Evolutionary conservation across 2,797 vertebrate genomes (phyloP).

Genomic region (Microctenopoma lineatum): DNA sequence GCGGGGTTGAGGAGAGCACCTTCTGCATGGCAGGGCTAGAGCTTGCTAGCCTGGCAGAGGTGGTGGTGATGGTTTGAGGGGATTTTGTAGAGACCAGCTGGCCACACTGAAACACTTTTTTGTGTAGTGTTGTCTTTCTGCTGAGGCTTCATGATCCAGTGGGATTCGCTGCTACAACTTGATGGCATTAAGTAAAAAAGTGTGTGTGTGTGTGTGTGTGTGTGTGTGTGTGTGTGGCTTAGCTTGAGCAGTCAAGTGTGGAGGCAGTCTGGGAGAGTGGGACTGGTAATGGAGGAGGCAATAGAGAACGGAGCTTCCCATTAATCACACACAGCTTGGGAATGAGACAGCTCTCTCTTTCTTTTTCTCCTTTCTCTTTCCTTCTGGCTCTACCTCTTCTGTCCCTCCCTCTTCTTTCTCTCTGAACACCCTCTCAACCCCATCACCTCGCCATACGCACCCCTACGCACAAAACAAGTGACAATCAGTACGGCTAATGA

Average conservation of each 20-base stretch:
- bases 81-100: slow-evolving; percentile 34
- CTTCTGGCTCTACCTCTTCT: slow-evolving; percentile 38
- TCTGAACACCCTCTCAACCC: slow-evolving; percentile 7
- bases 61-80: slow-evolving; percentile 4
- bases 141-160: slow-evolving; percentile 33
- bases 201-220: slow-evolving; percentile 21
- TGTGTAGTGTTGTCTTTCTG: slow-evolving; percentile 29
- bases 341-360: slow-evolving; percentile 60
- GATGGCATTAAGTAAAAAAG: slow-evolving; percentile 10
- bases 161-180: slow-evolving; percentile 14
- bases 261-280: slow-evolving; percentile 73
- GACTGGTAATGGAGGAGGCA: slow-evolving; percentile 80
- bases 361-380: slow-evolving; percentile 38
- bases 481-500: slow-evolving; percentile 72
- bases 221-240: slow-evolving; percentile 49
- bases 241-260: slow-evolving; percentile 80
- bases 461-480: slow-evolving; percentile 38
- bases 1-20: slow-evolving; percentile 57
- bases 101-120: slow-evolving; percentile 30
- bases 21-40: slow-evolving; percentile 56
- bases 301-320: slow-evolving; percentile 80
- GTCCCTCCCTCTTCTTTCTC: slow-evolving; percentile 10
- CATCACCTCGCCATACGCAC: slow-evolving; percentile 40
- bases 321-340: slow-evolving; percentile 81
- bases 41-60: slow-evolving; percentile 37